Evolutionary conservation across 2,888 invertebrate species (phyloP), one percentile per base, ranked within the genome.

Genomic region (Pseudoips prasinana): DNA sequence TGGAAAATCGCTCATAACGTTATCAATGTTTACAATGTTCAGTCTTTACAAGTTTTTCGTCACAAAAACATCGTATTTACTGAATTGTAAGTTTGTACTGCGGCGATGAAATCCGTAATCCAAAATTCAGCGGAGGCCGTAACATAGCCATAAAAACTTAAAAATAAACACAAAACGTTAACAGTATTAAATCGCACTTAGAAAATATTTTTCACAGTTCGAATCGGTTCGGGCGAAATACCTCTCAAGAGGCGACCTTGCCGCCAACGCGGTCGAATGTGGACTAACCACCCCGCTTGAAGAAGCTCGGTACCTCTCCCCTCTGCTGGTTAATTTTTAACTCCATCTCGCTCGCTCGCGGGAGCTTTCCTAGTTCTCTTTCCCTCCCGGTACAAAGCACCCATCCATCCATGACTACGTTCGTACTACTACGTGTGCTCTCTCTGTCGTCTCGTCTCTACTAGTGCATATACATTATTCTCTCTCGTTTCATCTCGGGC

Each of bases 401-500:
- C 75, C 76, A 76, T 68, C 75, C 76, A 76, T 68, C 64, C 71
- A 66, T 79, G 74, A 80, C 77, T 84, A 57, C 59, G 57, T 49
- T 52, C 49, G 39, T 57, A 85, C 78, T 84, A 83, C 81, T 86
- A 84, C 77, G 75, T 86, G 78, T 86, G 74, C 75, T 81, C 77
- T 81, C 77, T 86, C 84, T 87, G 78, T 86, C 78, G 69, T 75
- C 81, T 86, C 78, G 69, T 75, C 81, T 81, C 71, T 83, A 82
- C 78, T 84, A 86, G 76, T 86, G 87, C 88, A 87, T 88, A 79
- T 88, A 88, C 82, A 85, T 85, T 87, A 79, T 82, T 88, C 88
- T 83, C 88, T 88, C 88, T 86, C 88, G 85, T 88, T 88, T 87
- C 79, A 87, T 87, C 88, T 85, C 82, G 74, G 82, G 85, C 73